Evolutionary conservation across 2,797 vertebrate genomes (phyloP), one percentile per base, ranked within the genome.

Genomic region (Ptychobarbus kaznakovi): DNA sequence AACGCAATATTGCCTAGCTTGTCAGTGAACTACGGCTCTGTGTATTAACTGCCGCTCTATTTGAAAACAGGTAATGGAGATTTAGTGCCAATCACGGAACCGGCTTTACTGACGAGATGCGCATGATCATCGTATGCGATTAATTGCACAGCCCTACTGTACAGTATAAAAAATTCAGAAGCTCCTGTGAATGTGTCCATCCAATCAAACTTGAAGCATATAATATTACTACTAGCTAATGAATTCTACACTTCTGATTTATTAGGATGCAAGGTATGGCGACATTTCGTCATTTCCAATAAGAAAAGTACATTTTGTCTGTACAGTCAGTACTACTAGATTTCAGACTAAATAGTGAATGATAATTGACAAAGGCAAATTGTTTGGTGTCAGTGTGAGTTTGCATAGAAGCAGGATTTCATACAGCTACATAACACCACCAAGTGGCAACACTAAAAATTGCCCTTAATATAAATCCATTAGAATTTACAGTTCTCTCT

Each of bases 361-460:
- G 5, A 35, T 18, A 42, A 42, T 25, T 3, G 22, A 25, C 58
- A 49, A 28, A 61, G 18, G 25, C 53, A 46, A 32, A 46, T 0
- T 20, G 22, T 65, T 44, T 72, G 2, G 68, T 49, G 40, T 46
- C 12, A 3, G 38, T n/a, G 6, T 0, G 5, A 40, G 42, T n/a
- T n/a, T n/a, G 13, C 56, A 66, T 28, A 66, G 32, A 76, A 22
- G 44, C 61, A 83, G 22, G 32, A 68, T 3, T 35, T 46, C 35
- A 75, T 22, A 35, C 44, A 83, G 85, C 13, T 66, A 61, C 20
- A 40, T 83, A 81, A 81, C 73, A 63, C 84, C 86, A 84, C 84
- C 87, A 74, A 66, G 87, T 87, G 88, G 88, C 74, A 80, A 77
- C 3, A 74, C 0, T 32, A 58, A 73, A 51, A 87, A 75, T 16